phyloP scores from a whole-genome alignment of 64 coral and sea anemone species.

The Montipora efflorescens region DNA sequence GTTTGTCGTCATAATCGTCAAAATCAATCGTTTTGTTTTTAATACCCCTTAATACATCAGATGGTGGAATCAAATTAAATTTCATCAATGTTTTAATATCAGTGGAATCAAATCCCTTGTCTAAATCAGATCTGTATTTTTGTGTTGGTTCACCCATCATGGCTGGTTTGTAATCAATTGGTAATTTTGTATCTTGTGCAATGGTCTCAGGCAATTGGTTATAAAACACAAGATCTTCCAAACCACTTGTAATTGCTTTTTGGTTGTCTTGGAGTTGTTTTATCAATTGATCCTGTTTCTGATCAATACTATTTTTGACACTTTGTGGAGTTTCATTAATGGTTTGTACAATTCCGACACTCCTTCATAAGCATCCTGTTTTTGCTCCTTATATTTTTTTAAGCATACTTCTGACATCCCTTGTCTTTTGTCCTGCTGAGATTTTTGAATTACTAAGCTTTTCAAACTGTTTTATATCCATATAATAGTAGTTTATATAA shows the following conservation, averaged over 20 bases:
- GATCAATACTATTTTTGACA: neutral
- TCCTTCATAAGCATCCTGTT: slow-evolving; percentile 38
- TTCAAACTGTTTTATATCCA: slow-evolving; percentile 43
- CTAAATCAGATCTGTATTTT: too few species aligned
- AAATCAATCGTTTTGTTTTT: neutral
- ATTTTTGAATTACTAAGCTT: slow-evolving; percentile 2
- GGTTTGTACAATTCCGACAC: slow-evolving; percentile 10
- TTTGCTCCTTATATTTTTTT: neutral
- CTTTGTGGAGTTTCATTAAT: slow-evolving; percentile 29
- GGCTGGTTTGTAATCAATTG: too few species aligned
- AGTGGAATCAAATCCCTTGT: too few species aligned
- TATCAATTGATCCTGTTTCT: neutral
- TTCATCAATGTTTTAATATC: neutral
- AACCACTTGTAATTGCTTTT: neutral
- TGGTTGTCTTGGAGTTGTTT: neutral
- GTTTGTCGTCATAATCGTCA: neutral
- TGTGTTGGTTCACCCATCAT: neutral
- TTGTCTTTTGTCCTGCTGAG: neutral
- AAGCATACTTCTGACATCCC: neutral
- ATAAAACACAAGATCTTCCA: neutral
- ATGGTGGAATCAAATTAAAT: neutral
- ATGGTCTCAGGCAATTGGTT: too few species aligned
- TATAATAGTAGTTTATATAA: slow-evolving; percentile 20
- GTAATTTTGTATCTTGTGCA: slow-evolving; percentile 18
- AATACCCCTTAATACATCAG: neutral